phyloP scores from a whole-genome alignment of 2,797 vertebrate species.

The Pseudocheirus occidentalis region DNA sequence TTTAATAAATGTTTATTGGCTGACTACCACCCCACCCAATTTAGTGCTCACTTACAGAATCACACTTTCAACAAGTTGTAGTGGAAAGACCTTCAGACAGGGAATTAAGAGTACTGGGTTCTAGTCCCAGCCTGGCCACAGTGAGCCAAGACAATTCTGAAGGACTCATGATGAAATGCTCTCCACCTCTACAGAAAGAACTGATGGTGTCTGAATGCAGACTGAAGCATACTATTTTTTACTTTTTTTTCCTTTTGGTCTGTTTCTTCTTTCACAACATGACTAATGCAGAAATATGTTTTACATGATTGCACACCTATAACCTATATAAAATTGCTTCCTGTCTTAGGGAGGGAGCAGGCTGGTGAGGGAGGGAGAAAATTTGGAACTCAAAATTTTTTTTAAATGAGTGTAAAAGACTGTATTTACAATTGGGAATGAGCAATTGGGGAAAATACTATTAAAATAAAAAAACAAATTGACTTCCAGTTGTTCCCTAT shows the following conservation, averaged over 20 bases:
- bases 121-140: neutral
- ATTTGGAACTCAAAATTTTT: neutral
- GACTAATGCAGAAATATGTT: no score
- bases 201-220: neutral
- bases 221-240: neutral
- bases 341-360: no score
- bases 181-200: neutral
- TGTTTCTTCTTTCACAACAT: no score
- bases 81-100: neutral
- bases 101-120: neutral
- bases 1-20: no score
- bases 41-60: neutral
- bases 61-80: neutral
- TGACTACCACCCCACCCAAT: no score
- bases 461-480: neutral
- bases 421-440: neutral
- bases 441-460: neutral
- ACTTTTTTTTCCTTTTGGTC: neutral
- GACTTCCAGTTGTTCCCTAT: neutral
- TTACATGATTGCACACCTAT: no score
- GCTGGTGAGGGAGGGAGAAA: no score
- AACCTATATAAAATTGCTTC: no score
- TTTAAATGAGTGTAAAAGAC: neutral
- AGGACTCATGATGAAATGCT: neutral
- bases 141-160: neutral